Percentiles rank a stretch among this genome's conserved stretches.
phyloP scores from a whole-genome alignment of 2,113 vertebrate species.

The Toxostoma redivivum region DNA sequence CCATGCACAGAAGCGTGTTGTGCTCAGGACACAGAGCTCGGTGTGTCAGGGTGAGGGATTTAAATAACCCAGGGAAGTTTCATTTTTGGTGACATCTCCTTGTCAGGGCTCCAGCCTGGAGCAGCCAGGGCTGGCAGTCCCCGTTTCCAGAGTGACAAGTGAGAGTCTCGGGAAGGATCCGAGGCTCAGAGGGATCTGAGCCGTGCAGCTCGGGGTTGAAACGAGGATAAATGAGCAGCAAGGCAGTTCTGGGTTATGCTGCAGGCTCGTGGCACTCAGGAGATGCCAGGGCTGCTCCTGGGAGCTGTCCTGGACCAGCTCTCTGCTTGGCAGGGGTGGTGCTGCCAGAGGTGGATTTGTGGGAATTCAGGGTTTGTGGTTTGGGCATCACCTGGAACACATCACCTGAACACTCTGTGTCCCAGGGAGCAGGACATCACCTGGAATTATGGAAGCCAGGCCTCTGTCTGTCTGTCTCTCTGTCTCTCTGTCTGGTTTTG shows the following conservation, averaged over 20 bases:
- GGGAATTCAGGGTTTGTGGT: neutral
- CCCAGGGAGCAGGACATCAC: accelerated
- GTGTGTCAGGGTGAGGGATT: neutral
- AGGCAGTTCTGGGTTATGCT: neutral
- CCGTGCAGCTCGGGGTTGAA: neutral
- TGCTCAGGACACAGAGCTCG: accelerated
- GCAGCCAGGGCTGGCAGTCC: neutral
- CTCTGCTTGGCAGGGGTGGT: neutral
- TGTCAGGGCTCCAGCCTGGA: accelerated
- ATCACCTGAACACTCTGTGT: accelerated
- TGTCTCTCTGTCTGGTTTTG: neutral
- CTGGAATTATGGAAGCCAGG: neutral
- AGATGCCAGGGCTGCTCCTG: neutral
- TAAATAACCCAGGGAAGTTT: neutral
- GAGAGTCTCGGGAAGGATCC: neutral
- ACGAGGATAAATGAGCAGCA: neutral
- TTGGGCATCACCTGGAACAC: neutral
- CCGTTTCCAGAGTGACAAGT: neutral
- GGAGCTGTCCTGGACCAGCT: neutral
- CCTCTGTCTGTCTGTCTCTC: neutral
- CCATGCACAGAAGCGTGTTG: accelerated
- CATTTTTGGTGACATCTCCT: neutral
- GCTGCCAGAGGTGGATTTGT: neutral
- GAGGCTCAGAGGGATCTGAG: neutral
- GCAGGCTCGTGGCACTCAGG: neutral